These are phyloP conservation scores for Capromys pilorides DNA, from an alignment of 2,797 vertebrate species.

Conservation along the genomic window DNA sequence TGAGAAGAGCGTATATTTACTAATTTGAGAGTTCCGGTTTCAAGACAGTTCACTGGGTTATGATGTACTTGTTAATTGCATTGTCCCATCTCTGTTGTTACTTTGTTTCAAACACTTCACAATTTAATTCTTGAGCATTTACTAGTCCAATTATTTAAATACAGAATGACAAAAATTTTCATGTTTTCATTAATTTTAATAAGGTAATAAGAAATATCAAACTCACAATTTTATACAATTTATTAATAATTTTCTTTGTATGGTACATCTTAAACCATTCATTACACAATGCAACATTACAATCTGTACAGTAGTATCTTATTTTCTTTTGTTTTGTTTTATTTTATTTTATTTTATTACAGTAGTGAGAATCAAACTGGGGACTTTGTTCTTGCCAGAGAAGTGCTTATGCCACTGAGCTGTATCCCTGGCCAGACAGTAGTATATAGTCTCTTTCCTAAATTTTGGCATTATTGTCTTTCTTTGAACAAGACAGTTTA, in stretches of 20 bases:
- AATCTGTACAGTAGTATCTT: background rate
- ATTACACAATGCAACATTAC: background rate
- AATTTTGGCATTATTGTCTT: background rate
- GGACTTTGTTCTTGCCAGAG: too few species aligned
- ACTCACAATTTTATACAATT: background rate
- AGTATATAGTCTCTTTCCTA: background rate
- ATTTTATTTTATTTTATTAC: background rate
- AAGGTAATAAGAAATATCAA: background rate
- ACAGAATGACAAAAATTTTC: background rate
- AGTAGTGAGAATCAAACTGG: too few species aligned
- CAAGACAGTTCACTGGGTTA: background rate
- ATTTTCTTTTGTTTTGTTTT: too few species aligned
- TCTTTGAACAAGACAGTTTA: background rate
- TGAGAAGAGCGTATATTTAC: background rate
- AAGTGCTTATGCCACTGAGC: too few species aligned
- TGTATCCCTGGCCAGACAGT: background rate
- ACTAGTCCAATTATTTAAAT: background rate
- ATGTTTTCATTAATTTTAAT: background rate
- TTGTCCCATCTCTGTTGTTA: background rate
- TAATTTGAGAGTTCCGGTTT: background rate
- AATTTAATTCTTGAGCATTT: background rate
- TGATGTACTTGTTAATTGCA: background rate
- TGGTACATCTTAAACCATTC: background rate
- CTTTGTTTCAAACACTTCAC: background rate
- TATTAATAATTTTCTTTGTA: background rate